Evolutionary conservation across 2,888 invertebrate species (phyloP).

Genomic region (Lycophotia porphyrea): DNA sequence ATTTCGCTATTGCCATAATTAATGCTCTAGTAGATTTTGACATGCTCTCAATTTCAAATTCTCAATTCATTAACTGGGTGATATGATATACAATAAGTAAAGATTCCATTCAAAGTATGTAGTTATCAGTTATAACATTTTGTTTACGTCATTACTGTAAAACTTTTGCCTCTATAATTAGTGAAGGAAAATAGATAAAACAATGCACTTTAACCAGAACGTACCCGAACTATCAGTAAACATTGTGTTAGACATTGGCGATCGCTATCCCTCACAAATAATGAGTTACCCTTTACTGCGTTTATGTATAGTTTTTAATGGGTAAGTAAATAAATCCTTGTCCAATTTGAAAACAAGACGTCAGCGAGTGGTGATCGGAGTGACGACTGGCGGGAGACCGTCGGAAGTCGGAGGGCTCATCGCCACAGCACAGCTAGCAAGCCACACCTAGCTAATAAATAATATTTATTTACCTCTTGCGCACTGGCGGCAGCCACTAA

Average conservation of each 20-base stretch:
- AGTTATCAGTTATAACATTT: neutral
- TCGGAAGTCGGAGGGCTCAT: neutral
- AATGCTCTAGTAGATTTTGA: neutral
- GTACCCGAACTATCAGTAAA: conserved; percentile 17
- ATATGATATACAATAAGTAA: neutral
- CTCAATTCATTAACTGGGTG: neutral
- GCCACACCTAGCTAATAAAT: neutral
- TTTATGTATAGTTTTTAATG: neutral
- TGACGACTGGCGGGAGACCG: neutral
- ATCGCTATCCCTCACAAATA: neutral
- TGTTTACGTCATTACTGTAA: conserved; percentile 27
- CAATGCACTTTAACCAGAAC: conserved; percentile 30
- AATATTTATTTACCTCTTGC: conserved; percentile 20
- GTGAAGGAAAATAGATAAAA: conserved; percentile 54
- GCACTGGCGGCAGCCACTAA: conserved; percentile 3
- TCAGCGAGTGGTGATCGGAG: neutral
- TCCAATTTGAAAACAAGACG: neutral
- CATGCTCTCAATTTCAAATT: neutral
- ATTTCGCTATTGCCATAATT: neutral
- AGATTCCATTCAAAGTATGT: neutral
- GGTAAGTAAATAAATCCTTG: neutral
- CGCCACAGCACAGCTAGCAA: conserved; percentile 1
- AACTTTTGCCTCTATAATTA: conserved; percentile 41
- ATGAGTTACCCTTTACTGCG: neutral
- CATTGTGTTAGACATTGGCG: conserved; percentile 3